Evolutionary conservation across 2,888 invertebrate species (phyloP).

Genomic region (Ctenicera cuprea): DNA sequence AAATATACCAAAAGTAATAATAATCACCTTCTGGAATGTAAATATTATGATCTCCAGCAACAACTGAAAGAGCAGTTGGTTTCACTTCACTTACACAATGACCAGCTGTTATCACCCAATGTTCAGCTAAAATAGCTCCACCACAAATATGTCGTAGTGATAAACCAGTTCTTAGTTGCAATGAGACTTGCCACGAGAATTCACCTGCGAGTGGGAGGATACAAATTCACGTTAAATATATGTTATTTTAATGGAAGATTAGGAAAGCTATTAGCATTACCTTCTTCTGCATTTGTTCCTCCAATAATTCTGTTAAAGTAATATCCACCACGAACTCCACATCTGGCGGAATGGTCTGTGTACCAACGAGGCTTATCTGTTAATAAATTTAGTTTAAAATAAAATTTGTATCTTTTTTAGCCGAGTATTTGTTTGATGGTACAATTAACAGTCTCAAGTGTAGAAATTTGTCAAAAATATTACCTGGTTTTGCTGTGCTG

Average conservation of each 20-base stretch:
- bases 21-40: slow-evolving; percentile 58
- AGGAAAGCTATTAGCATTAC: no score
- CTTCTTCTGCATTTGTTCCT: slow-evolving; percentile 42
- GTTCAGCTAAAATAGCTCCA: slow-evolving; percentile 58
- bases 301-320: slow-evolving; percentile 54
- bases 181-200: slow-evolving; percentile 63
- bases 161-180: slow-evolving; percentile 54
- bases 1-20: no score
- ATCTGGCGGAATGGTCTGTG: slow-evolving; percentile 33
- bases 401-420: no score
- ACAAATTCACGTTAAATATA: not conserved
- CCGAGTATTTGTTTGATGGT: no score
- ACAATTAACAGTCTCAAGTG: no score
- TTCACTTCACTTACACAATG: slow-evolving; percentile 60
- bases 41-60: slow-evolving; percentile 61
- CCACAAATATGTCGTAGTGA: slow-evolving; percentile 61
- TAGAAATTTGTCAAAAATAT: not conserved
- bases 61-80: slow-evolving; percentile 52
- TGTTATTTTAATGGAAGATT: no score
- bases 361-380: slow-evolving; percentile 8
- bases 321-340: slow-evolving; percentile 54
- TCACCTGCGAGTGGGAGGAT: slow-evolving; percentile 53
- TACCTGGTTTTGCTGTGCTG: slow-evolving; percentile 14
- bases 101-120: slow-evolving; percentile 63
- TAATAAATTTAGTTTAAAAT: not conserved